Percentiles rank a stretch among this genome's conserved stretches.
Conservation (phyloP, 2,888 invertebrate species). For the Drosophila ochracea region DNA sequence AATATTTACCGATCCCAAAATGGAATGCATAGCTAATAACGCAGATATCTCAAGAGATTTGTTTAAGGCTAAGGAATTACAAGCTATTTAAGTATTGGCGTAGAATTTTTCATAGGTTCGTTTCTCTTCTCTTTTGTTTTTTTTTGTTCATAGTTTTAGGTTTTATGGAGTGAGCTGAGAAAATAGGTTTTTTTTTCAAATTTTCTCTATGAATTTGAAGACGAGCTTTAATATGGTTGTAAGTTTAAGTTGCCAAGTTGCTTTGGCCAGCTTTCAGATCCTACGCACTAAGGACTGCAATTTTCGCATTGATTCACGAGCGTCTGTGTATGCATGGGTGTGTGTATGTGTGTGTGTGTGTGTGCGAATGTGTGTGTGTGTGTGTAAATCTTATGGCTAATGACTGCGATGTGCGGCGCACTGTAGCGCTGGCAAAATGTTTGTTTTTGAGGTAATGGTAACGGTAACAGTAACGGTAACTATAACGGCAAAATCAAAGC, state of each 20-base stretch:
- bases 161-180: slow-evolving; percentile 32
- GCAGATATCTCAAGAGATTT: slow-evolving; percentile 48
- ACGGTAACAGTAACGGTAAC: slow-evolving; percentile 30
- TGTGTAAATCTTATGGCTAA: slow-evolving; percentile 51
- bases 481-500: slow-evolving; percentile 32
- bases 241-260: slow-evolving; percentile 35
- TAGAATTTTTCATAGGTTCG: slow-evolving; percentile 53
- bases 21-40: slow-evolving; percentile 49
- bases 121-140: neutral
- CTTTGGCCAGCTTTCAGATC: slow-evolving; percentile 40
- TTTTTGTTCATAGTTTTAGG: slow-evolving; percentile 12
- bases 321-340: neutral
- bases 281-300: slow-evolving; percentile 30
- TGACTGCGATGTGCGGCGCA: slow-evolving; percentile 56
- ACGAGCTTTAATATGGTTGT: slow-evolving; percentile 17
- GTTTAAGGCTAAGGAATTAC: slow-evolving; percentile 60
- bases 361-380: neutral
- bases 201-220: slow-evolving; percentile 18
- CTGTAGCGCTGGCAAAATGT: slow-evolving; percentile 38
- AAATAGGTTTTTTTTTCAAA: neutral
- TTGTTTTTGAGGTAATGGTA: slow-evolving; percentile 59
- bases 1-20: slow-evolving; percentile 43
- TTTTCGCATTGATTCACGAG: slow-evolving; percentile 30
- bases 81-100: slow-evolving; percentile 79
- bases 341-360: neutral